phyloP scores from a whole-genome alignment of 2,888 invertebrate species.

The Clepsis dumicolana region DNA sequence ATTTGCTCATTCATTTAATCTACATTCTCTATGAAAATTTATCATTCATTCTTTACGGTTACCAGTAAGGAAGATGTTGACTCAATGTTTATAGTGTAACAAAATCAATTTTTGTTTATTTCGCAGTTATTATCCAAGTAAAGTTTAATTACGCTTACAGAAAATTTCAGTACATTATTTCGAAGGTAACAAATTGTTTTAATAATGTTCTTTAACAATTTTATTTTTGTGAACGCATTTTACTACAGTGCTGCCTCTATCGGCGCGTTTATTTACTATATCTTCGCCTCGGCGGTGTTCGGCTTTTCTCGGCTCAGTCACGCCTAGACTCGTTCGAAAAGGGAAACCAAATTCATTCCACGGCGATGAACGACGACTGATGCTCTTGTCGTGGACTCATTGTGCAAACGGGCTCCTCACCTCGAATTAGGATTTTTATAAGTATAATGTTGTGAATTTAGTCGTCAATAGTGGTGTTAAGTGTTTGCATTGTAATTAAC shows the following conservation, averaged over 20 bases:
- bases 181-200: no score
- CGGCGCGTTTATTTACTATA: conserved; percentile 51
- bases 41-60: conserved; percentile 15
- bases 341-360: conserved; percentile 84
- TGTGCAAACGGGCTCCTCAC: conserved; percentile 77
- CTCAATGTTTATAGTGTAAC: no score
- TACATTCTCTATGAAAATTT: conserved; percentile 17
- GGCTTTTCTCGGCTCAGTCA: conserved; percentile 80
- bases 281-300: conserved; percentile 66
- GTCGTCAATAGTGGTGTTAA: conserved; percentile 75
- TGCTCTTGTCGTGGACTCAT: conserved; percentile 81
- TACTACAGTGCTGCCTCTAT: conserved; percentile 62
- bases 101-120: no score
- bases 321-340: conserved; percentile 86
- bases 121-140: no score
- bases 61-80: neutral
- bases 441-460: conserved; percentile 78
- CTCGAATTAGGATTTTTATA: conserved; percentile 71
- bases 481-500: conserved; percentile 69
- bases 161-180: no score
- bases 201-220: no score
- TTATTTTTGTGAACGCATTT: conserved; percentile 55
- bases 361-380: conserved; percentile 84
- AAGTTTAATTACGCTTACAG: no score
- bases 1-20: conserved; percentile 19